Base-by-base conservation (phyloP, 1,140 invertebrate genomes). In the Melipona quadrifasciata region DNA sequence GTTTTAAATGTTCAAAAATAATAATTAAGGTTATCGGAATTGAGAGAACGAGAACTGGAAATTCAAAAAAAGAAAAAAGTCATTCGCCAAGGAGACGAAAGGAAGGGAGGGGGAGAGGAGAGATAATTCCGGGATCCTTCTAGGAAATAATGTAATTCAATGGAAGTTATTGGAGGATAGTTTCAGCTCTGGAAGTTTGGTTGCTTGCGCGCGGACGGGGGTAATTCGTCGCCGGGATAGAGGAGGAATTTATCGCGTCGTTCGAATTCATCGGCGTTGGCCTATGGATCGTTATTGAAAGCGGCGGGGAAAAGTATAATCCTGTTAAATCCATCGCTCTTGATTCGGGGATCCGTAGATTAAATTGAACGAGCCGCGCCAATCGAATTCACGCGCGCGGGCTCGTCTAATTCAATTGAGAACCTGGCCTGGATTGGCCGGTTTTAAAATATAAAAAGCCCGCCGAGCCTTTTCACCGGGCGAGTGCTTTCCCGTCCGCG, bases 351-450 rank as follows among this genome's bases (percentile, higher is more conserved):
- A 39, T 76, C 24, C 74, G 57, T 76, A 76, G 74, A 76, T 76
- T 76, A 76, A 76, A 76, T 76, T 76, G 74, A 76, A 76, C 73
- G 74, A 76, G 61, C 73, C 73, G 27, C 55, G 53, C 31, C 74
- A 76, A 76, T 76, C 74, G 74, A 76, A 76, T 61, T 76, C 55
- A 39, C 39, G 31, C 57, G 74, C 24, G 39, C 39, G 6, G 12
- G 34, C 74, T 76, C 74, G 57, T 77, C 74, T 77, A 77, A 77
- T 77, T 77, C 64, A 77, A 77, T 77, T 57, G 57, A 47, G 58
- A 64, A 77, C 58, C 47, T 77, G n/a, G 24, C 57, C 57, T 10
- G 34, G 57, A 64, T 76, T n/a, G 39, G 34, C 24, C 10, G 24
- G 34, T 21, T 61, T 77, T 77, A 64, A 64, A 77, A 47, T 58